Base-by-base conservation (phyloP, 1,140 invertebrate species). In the Radopholus similis region DNA sequence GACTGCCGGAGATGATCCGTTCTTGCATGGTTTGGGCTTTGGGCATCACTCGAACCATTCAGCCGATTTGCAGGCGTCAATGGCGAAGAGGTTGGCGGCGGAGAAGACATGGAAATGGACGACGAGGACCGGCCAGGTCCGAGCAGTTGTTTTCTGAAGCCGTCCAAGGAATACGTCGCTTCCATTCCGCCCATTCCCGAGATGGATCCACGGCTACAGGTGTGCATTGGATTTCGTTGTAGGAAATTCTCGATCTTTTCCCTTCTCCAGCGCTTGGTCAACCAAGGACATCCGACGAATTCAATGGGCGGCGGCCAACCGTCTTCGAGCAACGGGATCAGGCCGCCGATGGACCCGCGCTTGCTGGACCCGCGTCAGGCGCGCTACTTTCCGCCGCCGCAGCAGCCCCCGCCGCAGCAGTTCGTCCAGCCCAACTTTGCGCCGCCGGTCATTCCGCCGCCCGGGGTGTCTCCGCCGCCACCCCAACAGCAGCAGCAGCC, bases 91-190 rank as follows among this genome's bases (percentile, higher is more conserved):
- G 21, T 37, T 11, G 49, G 30, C 11, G 49, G 28, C 28, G 63
- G 21, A 8, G 63, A 74, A 35, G 75, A 77, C 35, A 77, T 77
- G 75, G 75, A 77, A 70, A 80, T 77, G 21, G 75, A 80, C 38
- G 75, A 77, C 11, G 75, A 77, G n/a, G 77, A 80, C n/a, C 47
- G 1, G 23, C 73, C 72, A 8, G 67, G 74, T 9, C 28, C 62
- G 4, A 68, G 66, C 21, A 51, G n/a, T 4, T 63, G 40, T 23
- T 42, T 66, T 47, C 37, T 47, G 30, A 70, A 70, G 13, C 11
- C 70, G 34, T 34, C 74, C 15, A 71, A 72, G 18, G 35, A 60
- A 30, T 73, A 71, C 32, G 40, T 77, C 8, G 73, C 70, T 13
- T 35, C 34, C 15, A 74, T 73, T 28, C 68, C 66, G 21, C 35